phyloP scores from a whole-genome alignment of 2,797 vertebrate species.

The Holocentrus rufus region DNA sequence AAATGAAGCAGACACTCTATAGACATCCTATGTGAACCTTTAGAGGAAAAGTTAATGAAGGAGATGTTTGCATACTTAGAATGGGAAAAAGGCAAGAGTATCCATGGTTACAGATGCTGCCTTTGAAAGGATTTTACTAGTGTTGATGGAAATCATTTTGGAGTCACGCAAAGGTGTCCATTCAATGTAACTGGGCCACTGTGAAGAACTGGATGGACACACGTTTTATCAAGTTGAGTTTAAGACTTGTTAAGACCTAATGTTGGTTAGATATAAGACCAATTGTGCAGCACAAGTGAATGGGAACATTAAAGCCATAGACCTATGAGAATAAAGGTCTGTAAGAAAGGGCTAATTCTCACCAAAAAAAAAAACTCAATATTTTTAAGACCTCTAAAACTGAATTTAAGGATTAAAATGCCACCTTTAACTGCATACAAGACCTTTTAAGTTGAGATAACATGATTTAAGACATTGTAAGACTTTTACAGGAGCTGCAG shows the following conservation, averaged over 20 bases:
- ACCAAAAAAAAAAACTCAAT: too few species aligned
- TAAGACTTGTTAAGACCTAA: not conserved
- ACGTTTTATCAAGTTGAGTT: not conserved
- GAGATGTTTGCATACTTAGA: constrained; percentile 48
- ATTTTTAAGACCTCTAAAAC: too few species aligned
- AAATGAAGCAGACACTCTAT: constrained; percentile 34
- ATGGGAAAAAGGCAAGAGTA: constrained; percentile 36
- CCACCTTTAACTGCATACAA: too few species aligned
- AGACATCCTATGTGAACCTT: constrained; percentile 34
- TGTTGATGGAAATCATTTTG: constrained; percentile 21
- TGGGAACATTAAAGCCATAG: too few species aligned
- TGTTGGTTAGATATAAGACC: too few species aligned
- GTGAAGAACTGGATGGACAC: constrained; percentile 17
- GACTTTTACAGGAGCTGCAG: not conserved
- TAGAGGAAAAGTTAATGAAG: constrained; percentile 55
- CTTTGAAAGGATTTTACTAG: constrained; percentile 34
- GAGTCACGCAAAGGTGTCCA: constrained; percentile 5
- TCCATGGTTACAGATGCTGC: constrained; percentile 54
- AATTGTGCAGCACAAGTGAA: not conserved
- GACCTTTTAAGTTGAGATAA: not conserved
- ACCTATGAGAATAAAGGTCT: too few species aligned
- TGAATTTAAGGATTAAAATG: too few species aligned
- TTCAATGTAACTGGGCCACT: constrained; percentile 10
- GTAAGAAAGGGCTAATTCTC: too few species aligned
- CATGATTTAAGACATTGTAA: not conserved